These are phyloP conservation scores for Stomatorhinus ivindoensis DNA, from an alignment of 2,113 vertebrate genomes.

Conservation along the genomic window DNA sequence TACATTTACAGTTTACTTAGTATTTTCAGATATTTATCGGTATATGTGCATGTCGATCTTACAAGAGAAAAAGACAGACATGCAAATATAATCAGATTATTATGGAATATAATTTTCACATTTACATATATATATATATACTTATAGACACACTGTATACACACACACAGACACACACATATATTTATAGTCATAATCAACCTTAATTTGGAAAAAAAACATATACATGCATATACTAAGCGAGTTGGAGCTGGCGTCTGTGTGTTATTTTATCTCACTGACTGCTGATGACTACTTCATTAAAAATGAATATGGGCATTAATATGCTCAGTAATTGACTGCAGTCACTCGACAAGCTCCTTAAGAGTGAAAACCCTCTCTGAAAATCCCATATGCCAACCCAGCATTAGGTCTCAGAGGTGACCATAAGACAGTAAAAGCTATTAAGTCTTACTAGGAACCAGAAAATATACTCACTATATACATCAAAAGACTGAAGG, in stretches of 20 bases:
- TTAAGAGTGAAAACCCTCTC: constrained; percentile 3
- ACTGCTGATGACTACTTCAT: neutral
- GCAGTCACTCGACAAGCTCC: neutral
- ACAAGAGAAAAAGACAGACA: neutral
- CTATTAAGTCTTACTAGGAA: neutral
- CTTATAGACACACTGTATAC: neutral
- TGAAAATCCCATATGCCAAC: neutral
- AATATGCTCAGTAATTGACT: neutral
- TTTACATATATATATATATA: neutral
- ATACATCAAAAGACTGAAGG: neutral
- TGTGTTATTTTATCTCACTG: neutral
- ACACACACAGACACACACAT: neutral
- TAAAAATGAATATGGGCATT: constrained; percentile 14
- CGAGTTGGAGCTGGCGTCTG: neutral
- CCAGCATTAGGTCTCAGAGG: neutral
- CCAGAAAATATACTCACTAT: neutral
- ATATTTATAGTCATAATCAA: neutral
- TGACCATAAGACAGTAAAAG: neutral
- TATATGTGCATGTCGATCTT: neutral
- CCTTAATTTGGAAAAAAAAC: neutral
- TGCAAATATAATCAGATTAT: neutral
- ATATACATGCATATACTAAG: neutral
- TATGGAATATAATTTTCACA: neutral
- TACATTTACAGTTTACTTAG: neutral
- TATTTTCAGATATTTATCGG: neutral